These are phyloP conservation scores for Cydia pomonella DNA, from an alignment of 1,140 invertebrate genomes.

Conservation along the genomic window DNA sequence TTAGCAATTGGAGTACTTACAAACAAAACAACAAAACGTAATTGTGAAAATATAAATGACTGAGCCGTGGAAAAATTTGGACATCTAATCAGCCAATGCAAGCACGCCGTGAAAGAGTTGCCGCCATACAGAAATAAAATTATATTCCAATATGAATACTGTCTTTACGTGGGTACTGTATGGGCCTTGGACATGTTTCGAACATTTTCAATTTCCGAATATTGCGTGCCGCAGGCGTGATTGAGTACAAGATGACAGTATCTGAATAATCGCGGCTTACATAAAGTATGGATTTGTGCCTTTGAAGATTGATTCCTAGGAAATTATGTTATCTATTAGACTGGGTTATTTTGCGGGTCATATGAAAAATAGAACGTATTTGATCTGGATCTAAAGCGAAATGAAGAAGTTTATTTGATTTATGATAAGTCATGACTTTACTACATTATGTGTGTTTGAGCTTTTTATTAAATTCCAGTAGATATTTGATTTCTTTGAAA, in stretches of 20 bases:
- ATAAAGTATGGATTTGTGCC: constrained; percentile 10
- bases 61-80: too few relatives aligned
- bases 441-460: too few relatives aligned
- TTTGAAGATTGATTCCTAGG: constrained; percentile 20
- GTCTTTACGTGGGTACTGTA: background rate
- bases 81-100: too few relatives aligned
- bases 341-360: background rate
- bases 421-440: background rate
- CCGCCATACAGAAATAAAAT: too few relatives aligned
- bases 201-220: constrained; percentile 31
- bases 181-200: constrained; percentile 9
- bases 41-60: too few relatives aligned
- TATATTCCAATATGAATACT: background rate
- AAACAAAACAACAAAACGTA: too few relatives aligned
- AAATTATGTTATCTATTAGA: constrained; percentile 13
- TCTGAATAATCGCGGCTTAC: constrained; percentile 29
- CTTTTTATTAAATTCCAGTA: too few relatives aligned
- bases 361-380: constrained; percentile 3
- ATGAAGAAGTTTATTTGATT: background rate
- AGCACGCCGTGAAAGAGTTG: too few relatives aligned
- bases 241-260: constrained; percentile 15
- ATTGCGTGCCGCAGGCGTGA: constrained; percentile 31
- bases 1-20: too few relatives aligned
- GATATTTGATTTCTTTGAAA: too few relatives aligned
- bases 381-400: background rate